These are phyloP conservation scores for Aratinga solstitialis DNA, from an alignment of 2,797 vertebrate species.

Conservation along the genomic window DNA sequence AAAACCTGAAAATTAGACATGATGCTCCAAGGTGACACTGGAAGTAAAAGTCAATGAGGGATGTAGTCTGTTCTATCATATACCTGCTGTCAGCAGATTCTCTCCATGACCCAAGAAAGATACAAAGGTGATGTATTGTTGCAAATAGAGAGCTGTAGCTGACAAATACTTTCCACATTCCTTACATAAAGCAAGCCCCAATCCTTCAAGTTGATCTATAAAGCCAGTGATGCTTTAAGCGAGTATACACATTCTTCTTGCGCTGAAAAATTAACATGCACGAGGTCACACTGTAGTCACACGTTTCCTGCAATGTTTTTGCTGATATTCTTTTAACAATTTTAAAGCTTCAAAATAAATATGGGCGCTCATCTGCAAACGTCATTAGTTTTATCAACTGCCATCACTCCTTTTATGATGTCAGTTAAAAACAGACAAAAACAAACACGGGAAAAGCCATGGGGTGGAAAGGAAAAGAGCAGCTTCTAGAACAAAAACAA, in stretches of 20 bases:
- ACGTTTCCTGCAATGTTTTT: not conserved
- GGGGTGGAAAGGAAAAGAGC: not conserved
- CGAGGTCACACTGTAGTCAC: not conserved
- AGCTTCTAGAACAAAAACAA: not conserved
- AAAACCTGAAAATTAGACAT: not conserved
- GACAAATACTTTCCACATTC: not conserved
- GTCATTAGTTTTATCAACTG: not conserved
- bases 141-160: not conserved
- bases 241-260: not conserved
- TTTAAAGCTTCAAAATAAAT: not conserved
- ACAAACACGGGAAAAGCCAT: not conserved
- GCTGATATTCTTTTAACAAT: not conserved
- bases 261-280: not conserved
- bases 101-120: not conserved
- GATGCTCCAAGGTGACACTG: conserved; percentile 41
- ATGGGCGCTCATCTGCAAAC: not conserved
- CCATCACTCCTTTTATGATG: not conserved
- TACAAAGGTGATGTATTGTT: conserved; percentile 1
- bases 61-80: not conserved
- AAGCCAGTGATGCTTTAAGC: not conserved
- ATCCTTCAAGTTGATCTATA: conserved; percentile 44
- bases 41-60: not conserved
- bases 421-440: not conserved
- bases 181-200: not conserved
- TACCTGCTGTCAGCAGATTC: conserved; percentile 23